These are phyloP conservation scores for Romanogobio albipinnatus DNA, from an alignment of 2,113 vertebrate species.

Conservation along the genomic window DNA sequence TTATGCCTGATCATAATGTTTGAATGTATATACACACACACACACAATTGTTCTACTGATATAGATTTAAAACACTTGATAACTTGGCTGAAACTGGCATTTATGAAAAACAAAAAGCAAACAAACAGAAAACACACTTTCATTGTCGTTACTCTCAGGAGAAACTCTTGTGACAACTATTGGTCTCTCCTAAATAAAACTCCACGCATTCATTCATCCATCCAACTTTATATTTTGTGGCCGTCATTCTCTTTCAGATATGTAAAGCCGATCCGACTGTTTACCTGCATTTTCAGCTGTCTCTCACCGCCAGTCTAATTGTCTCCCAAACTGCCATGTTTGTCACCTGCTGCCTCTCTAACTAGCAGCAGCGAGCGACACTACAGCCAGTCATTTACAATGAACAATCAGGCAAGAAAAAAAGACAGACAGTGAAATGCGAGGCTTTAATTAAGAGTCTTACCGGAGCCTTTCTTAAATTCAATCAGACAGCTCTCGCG, in stretches of 20 bases:
- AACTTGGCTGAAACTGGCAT: too few species aligned
- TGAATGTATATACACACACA: too few species aligned
- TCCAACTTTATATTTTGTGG: background rate
- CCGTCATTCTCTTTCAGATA: background rate
- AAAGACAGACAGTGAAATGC: constrained; percentile 47
- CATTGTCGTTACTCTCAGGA: background rate
- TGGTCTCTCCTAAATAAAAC: background rate
- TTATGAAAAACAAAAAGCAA: too few species aligned
- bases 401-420: constrained; percentile 43
- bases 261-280: constrained; percentile 3
- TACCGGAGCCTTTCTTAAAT: constrained; percentile 46
- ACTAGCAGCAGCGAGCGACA: background rate
- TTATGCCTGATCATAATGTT: too few species aligned
- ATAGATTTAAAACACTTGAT: too few species aligned
- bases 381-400: constrained; percentile 14
- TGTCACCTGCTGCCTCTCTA: background rate
- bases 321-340: background rate
- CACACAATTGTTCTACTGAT: too few species aligned
- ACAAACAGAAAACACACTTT: too few species aligned
- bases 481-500: constrained; percentile 60
- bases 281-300: background rate
- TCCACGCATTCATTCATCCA: background rate
- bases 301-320: constrained; percentile 19
- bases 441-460: constrained; percentile 53
- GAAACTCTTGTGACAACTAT: background rate